These are phyloP conservation scores for Zaprionus bogoriensis DNA, from an alignment of 2,888 invertebrate species.

Conservation along the genomic window DNA sequence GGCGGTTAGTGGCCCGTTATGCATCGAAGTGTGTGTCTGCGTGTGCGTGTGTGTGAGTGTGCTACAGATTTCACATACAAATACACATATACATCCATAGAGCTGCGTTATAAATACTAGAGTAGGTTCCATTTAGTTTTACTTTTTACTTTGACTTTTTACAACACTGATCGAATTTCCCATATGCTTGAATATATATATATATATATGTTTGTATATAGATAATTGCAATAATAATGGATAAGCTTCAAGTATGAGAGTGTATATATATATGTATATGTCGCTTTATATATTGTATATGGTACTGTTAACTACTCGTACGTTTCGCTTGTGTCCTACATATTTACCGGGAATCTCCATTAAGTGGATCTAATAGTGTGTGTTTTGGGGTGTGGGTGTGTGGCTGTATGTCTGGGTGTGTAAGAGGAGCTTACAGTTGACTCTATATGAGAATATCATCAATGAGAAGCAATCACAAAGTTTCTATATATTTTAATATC, in stretches of 20 bases:
- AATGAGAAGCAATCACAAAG: constrained; percentile 79
- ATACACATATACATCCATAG: constrained; percentile 24
- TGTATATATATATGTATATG: constrained; percentile 1
- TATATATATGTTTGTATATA: constrained; percentile 25
- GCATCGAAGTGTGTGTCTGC: neutral
- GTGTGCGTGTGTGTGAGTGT: neutral
- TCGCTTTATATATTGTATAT: constrained; percentile 27
- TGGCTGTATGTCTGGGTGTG: neutral
- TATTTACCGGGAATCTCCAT: constrained; percentile 5
- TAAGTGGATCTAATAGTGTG: neutral
- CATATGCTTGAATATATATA: constrained; percentile 23
- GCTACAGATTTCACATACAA: constrained; percentile 19
- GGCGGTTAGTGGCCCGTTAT: neutral
- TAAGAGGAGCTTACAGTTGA: constrained; percentile 49
- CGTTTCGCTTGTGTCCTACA: constrained; percentile 39
- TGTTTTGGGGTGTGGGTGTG: neutral
- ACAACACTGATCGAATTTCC: constrained; percentile 68
- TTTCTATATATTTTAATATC: constrained; percentile 41
- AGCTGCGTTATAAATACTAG: constrained; percentile 36
- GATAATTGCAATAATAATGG: constrained; percentile 18
- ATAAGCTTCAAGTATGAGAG: constrained; percentile 20
- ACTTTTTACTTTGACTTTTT: constrained; percentile 41
- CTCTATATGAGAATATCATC: constrained; percentile 41
- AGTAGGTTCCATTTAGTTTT: constrained; percentile 19
- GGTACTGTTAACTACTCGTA: constrained; percentile 46